Percentiles rank a stretch among this genome's conserved stretches.
Evolutionary conservation across 64 coral and sea anemone species (phyloP).

Genomic region (Montipora sp.): DNA sequence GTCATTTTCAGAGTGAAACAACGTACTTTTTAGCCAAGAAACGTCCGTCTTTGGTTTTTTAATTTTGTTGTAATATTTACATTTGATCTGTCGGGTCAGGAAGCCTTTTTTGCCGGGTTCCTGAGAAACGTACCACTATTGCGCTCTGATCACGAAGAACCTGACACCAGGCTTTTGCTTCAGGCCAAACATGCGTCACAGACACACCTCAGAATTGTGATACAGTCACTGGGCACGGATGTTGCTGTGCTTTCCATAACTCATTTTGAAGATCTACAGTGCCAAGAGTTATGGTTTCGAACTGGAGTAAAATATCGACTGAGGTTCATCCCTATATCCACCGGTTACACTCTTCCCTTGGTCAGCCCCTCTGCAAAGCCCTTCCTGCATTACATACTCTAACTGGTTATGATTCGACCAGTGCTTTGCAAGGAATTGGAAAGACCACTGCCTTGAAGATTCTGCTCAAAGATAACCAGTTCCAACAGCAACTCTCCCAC

Average conservation of each 20-base stretch:
- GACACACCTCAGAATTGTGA: neutral
- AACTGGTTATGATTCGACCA: too few species aligned
- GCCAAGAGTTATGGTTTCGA: conserved; percentile 29
- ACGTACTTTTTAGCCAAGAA: too few species aligned
- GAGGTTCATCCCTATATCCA: conserved; percentile 26
- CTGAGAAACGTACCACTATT: neutral
- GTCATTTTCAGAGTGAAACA: too few species aligned
- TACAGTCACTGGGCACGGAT: neutral
- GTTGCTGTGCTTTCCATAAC: neutral
- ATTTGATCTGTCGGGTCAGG: too few species aligned
- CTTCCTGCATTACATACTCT: too few species aligned
- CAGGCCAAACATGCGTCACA: conserved; percentile 23
- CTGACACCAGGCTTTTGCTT: too few species aligned
- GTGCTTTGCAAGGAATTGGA: conserved; percentile 24
- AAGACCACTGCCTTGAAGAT: conserved; percentile 15
- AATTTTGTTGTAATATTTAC: too few species aligned
- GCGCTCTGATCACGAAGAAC: neutral
- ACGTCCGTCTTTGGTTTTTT: too few species aligned
- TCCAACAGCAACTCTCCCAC: neutral
- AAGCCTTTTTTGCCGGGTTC: too few species aligned
- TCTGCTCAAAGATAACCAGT: neutral
- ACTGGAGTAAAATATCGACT: conserved; percentile 28
- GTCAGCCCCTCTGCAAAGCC: neutral
- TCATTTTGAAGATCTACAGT: neutral
- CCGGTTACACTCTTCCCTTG: neutral